Base-by-base conservation (phyloP, 2,888 invertebrate species). In the Drosophila robusta region DNA sequence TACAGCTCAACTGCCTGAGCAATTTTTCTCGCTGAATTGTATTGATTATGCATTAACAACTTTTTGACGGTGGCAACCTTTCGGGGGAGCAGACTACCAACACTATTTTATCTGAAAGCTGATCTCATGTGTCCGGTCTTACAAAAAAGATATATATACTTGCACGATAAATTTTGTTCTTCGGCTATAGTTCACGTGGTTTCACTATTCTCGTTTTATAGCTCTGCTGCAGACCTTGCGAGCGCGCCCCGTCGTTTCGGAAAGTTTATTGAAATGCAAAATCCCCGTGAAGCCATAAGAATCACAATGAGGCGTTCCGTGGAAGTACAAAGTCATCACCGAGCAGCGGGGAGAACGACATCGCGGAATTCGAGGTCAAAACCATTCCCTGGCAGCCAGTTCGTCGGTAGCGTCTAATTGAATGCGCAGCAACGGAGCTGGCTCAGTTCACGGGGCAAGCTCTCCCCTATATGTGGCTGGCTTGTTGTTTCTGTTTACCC, bases 201-300 rank as follows among this genome's bases (percentile, higher is more conserved):
- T 65, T 51, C 26, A 38, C 45, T 52, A 54, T 70, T 14, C 45
- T 46, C 36, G 45, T 65, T 60, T 50, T 60, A 50, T 44, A 52
- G 50, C 36, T 51, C 51, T 49, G 24, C 52, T 36, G 32, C 36
- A 67, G 49, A 75, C 75, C 70, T 61, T 74, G 67, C 46, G 62
- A 71, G 45, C 64, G 58, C 72, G 66, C 75, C 87, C 87, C 84
- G 80, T 75, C 51, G 87, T 70, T 70, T 68, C 67, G 54, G 55
- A 68, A 64, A 78, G 80, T 78, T 82, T 79, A 77, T 80, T 86
- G 75, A 84, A 84, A 78, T 72, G 73, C 65, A 83, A 84, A 84
- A 73, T 80, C 89, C 72, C 78, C 71, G 75, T 84, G 84, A 87
- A 85, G 84, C 87, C 84, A 80, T 83, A 88, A 70, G 72, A 83